These are phyloP conservation scores for Lasaia peninsularis DNA, from an alignment of 1,140 invertebrate genomes.

Conservation along the genomic window DNA sequence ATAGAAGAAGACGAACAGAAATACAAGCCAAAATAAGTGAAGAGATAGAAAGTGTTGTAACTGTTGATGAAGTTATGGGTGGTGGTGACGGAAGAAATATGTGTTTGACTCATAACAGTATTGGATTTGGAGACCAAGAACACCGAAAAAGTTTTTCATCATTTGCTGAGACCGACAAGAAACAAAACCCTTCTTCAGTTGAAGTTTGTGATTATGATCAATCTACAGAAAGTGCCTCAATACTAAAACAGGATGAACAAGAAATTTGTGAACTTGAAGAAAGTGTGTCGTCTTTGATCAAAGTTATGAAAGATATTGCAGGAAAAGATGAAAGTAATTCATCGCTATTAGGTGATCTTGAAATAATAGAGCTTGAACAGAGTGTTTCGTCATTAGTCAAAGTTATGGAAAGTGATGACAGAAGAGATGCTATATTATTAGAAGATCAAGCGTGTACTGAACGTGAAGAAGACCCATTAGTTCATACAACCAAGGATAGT, in stretches of 20 bases:
- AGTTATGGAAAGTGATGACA: not conserved
- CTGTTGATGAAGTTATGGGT: too few species aligned
- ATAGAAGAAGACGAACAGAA: not conserved
- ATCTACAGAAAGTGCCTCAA: not conserved
- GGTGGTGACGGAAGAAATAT: too few species aligned
- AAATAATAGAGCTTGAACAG: not conserved
- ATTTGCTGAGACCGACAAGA: too few species aligned
- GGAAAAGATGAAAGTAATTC: too few species aligned
- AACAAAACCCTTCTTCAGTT: too few species aligned
- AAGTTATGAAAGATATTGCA: not conserved
- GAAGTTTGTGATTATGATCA: too few species aligned
- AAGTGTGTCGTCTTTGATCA: not conserved
- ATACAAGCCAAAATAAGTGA: not conserved
- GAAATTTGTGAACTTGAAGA: not conserved
- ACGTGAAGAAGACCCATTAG: not conserved
- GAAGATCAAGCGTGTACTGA: not conserved
- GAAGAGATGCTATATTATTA: too few species aligned
- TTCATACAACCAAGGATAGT: not conserved
- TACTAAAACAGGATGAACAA: not conserved
- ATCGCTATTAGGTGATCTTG: not conserved
- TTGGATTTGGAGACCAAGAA: too few species aligned
- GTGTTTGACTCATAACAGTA: too few species aligned
- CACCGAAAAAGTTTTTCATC: too few species aligned
- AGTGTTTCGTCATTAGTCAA: too few species aligned
- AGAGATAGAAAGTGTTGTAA: not conserved